Conservation (phyloP, 2,888 invertebrate species). For the Parascotia fuliginaria region DNA sequence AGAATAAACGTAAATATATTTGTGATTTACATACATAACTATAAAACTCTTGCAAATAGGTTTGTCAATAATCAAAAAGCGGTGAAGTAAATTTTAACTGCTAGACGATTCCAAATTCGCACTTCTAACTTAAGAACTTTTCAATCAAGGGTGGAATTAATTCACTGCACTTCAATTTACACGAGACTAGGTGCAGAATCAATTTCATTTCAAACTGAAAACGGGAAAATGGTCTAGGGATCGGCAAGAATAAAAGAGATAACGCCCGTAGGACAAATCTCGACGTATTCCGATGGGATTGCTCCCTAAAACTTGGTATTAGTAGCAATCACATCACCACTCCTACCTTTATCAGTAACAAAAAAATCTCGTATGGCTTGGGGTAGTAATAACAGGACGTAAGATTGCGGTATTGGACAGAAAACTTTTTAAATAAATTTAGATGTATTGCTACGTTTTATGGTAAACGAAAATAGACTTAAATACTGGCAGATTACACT, state of each 20-base stretch:
- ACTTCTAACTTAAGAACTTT: constrained; percentile 50
- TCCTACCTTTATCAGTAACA: constrained; percentile 58
- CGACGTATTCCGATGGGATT: constrained; percentile 56
- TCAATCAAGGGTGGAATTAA: constrained; percentile 67
- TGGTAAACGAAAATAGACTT: neutral
- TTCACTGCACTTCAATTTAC: constrained; percentile 67
- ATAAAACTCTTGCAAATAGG: no score
- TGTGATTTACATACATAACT: no score
- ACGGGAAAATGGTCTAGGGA: constrained; percentile 51
- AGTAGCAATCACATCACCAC: constrained; percentile 58
- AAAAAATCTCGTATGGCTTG: constrained; percentile 52
- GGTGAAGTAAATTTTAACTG: no score
- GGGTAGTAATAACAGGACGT: constrained; percentile 45
- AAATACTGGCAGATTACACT: no score
- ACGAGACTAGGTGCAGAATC: constrained; percentile 54
- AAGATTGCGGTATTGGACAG: constrained; percentile 22
- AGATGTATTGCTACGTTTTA: no score
- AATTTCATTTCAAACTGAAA: constrained; percentile 61
- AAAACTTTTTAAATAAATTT: neutral
- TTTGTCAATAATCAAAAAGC: no score
- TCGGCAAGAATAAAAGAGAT: constrained; percentile 50
- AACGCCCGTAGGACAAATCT: constrained; percentile 51
- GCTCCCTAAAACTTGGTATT: constrained; percentile 62
- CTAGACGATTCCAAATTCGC: constrained; percentile 20
- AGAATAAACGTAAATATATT: no score